Evolutionary conservation across 2,888 invertebrate genomes (phyloP), one percentile per base, ranked within the genome.

Genomic region (Erebia aethiops): DNA sequence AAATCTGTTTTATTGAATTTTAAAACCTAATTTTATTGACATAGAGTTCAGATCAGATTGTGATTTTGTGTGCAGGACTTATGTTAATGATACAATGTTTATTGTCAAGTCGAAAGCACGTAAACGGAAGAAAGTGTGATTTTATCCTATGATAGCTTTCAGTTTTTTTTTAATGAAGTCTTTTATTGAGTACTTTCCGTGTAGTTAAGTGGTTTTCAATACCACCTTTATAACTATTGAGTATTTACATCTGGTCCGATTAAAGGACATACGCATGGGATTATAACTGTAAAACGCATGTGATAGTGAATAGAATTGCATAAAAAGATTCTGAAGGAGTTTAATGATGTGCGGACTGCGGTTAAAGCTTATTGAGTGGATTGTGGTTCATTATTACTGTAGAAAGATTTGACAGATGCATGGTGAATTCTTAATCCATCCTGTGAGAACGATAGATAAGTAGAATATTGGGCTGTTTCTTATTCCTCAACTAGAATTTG

Each of bases 71-170:
- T 21, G 49, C 46, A 61, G 72, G 72, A 78, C 77, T 78, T 76
- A 78, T 78, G 81, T 81, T 77, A 81, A 79, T 76, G 79, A 79
- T 80, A 84, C 81, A 85, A 83, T 83, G 82, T 81, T 83, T 81
- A 83, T 81, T 84, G 83, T 84, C 75, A 77, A 80, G 80, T 80
- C 77, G 82, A 84, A 82, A 78, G 81, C 80, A 80, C 80, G 82
- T 82, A 77, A 80, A 81, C 80, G 82, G 80, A 82, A 82, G 80
- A 82, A 79, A 81, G 80, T 79, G 77, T 77, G 78, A 78, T 78
- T 73, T 74, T 75, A 72, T 76, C 72, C 77, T 71, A 71, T 63
- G 80, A 80, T 78, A 77, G 75, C 70, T 71, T 74, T 75, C 71
- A 70, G 71, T 76, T 76, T 77, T 66, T 76, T 76, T 76, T 76